Evolutionary conservation across 2,888 invertebrate species (phyloP), one percentile per base, ranked within the genome.

Genomic region (Habrosyne pyritoides): DNA sequence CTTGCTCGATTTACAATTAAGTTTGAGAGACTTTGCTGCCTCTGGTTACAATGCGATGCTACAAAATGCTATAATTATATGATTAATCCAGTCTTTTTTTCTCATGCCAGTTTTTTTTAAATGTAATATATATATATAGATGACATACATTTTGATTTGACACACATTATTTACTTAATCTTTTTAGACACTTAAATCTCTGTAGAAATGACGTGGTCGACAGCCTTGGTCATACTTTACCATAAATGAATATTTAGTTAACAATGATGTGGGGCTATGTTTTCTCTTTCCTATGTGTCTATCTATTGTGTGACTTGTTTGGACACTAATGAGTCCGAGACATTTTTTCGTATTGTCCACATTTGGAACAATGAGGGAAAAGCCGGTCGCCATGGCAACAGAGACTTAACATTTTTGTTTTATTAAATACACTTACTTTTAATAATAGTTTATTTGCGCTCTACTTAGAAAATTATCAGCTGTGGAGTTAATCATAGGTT

Each of bases 221-320:
- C 73, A 81, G 73, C 81, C 79, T 79, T 82, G 81, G 73, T 69
- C 64, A 64, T 66, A 74, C 66, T 80, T 78, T 80, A 72, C 73
- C 77, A 81, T 79, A 77, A 70, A 81, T 84, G 77, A 83, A 82
- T 84, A 83, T 81, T 81, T 74, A 80, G 67, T 66, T 67, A 71
- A 77, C 69, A 76, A 76, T 69, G 69, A 61, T 67, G 55, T 53
- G 59, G 63, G 61, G 57, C 65, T 67, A 71, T 65, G 64, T 71
- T 76, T 75, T 76, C 70, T 73, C 69, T 67, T 66, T 56, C 60
- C 61, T 58, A 67, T 63, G 47, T 12, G 53, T 24, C 53, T 54
- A 48, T 60, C 66, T 69, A 65, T 75, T 73, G 68, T 73, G 56
- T 12, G 24, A 53, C 61, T 57, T 66, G 62, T 74, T 72, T 67